Percentiles rank a stretch among this genome's conserved stretches.
Conservation (phyloP, 2,113 vertebrate species). For the Struthidea cinerea region DNA sequence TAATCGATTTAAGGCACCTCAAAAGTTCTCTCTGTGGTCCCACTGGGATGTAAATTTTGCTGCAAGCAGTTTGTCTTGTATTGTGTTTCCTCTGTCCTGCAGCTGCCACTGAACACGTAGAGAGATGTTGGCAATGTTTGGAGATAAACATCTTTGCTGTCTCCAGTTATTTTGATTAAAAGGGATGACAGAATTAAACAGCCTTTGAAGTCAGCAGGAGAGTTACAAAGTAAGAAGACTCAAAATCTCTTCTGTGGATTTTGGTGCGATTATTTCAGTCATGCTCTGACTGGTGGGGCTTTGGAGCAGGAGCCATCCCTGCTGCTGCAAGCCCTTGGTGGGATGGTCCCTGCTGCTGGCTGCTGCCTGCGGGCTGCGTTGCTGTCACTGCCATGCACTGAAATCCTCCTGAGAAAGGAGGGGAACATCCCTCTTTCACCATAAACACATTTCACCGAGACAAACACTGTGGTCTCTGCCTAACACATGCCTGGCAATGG, state of each 20-base stretch:
- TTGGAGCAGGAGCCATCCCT: neutral
- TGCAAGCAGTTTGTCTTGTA: neutral
- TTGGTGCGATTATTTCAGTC: neutral
- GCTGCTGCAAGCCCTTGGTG: neutral
- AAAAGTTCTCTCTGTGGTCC: neutral
- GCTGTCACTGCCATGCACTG: neutral
- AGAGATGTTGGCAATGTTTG: neutral
- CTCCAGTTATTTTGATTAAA: conserved; percentile 19
- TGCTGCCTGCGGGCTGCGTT: neutral
- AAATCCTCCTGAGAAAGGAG: neutral
- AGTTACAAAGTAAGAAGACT: neutral
- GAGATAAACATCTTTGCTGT: conserved; percentile 28
- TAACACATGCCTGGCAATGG: neutral
- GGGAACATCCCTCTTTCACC: neutral
- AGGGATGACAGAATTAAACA: neutral
- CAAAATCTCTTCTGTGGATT: neutral
- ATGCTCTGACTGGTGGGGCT: neutral
- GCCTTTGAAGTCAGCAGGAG: conserved; percentile 30
- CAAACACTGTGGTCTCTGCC: neutral
- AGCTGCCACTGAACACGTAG: neutral
- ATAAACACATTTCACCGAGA: neutral
- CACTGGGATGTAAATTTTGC: neutral
- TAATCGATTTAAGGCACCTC: neutral
- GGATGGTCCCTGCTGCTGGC: fast-evolving
- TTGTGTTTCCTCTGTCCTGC: neutral